Conservation (phyloP, 2,888 invertebrate species). For the Chrysodeixis includens region DNA sequence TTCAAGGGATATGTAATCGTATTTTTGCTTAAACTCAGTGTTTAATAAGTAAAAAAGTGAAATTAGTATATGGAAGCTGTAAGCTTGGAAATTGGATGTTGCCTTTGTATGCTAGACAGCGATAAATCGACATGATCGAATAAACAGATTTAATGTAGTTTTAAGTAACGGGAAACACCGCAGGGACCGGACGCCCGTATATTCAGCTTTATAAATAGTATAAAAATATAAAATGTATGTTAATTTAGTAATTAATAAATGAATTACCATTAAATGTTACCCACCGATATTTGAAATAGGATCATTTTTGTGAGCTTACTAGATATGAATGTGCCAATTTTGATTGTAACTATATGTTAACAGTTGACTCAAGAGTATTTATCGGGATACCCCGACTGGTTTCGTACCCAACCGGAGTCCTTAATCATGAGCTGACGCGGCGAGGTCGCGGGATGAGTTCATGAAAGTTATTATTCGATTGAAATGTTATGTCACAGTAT, state of each 20-base stretch:
- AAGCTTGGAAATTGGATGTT: slow-evolving; percentile 35
- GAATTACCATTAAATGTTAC: slow-evolving; percentile 33
- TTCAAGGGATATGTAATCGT: slow-evolving; percentile 34
- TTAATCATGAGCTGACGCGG: no score
- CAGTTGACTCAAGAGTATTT: no score
- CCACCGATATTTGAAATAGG: slow-evolving; percentile 35
- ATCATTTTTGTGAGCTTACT: background rate
- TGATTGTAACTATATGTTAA: background rate
- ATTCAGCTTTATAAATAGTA: slow-evolving; percentile 15
- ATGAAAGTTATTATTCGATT: no score
- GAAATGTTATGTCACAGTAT: no score
- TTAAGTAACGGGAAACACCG: slow-evolving; percentile 29
- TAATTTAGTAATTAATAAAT: slow-evolving; percentile 17
- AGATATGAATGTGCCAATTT: slow-evolving; percentile 5
- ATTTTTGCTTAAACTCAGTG: slow-evolving; percentile 41
- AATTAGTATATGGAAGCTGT: slow-evolving; percentile 32
- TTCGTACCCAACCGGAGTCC: no score
- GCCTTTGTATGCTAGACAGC: slow-evolving; percentile 36
- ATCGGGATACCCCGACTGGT: no score
- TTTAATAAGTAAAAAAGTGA: slow-evolving; percentile 27
- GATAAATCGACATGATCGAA: slow-evolving; percentile 18
- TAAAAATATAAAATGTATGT: no score
- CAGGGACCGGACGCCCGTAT: slow-evolving; percentile 42
- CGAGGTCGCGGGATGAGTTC: no score
- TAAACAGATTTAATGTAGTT: slow-evolving; percentile 10